These are phyloP conservation scores for Enchytraeus crypticus DNA, from an alignment of 2,888 invertebrate species.

Conservation along the genomic window DNA sequence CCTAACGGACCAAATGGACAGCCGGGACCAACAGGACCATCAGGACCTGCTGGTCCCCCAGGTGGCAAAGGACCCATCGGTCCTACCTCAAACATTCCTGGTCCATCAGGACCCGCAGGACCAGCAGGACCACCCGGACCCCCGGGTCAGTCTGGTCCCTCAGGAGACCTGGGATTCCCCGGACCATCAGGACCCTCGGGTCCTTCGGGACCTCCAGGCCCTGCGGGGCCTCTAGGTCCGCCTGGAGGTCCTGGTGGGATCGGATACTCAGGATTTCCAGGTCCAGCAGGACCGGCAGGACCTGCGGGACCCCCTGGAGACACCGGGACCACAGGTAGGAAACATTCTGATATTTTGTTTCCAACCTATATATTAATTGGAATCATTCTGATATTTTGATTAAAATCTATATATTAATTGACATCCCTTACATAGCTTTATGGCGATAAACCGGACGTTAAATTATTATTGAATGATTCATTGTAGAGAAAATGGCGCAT, in stretches of 20 bases:
- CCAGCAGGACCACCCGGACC: constrained; percentile 18
- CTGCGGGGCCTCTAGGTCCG: constrained; percentile 6
- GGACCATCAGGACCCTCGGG: constrained; percentile 21
- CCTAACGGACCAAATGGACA: constrained; percentile 8
- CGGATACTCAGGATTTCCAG: constrained; percentile 17
- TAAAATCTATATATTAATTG: no score
- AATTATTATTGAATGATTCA: no score
- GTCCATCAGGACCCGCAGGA: constrained; percentile 10
- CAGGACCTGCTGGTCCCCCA: constrained; percentile 11
- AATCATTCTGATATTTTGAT: no score
- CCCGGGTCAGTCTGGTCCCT: constrained; percentile 9
- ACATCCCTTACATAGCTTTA: no score
- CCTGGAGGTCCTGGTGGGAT: constrained; percentile 9
- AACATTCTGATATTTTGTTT: no score
- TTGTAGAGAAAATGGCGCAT: no score
- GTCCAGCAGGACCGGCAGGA: constrained; percentile 1
- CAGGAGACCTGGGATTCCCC: constrained; percentile 12
- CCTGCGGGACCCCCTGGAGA: background rate
- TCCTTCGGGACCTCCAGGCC: constrained; percentile 15
- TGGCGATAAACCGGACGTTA: no score
- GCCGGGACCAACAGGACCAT: constrained; percentile 4
- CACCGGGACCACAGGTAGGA: background rate
- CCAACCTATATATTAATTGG: no score
- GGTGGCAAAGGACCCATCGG: constrained; percentile 2
- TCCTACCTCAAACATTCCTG: background rate